phyloP scores from a whole-genome alignment of 2,797 vertebrate species.

The Parauchenoglanis punctatus region DNA sequence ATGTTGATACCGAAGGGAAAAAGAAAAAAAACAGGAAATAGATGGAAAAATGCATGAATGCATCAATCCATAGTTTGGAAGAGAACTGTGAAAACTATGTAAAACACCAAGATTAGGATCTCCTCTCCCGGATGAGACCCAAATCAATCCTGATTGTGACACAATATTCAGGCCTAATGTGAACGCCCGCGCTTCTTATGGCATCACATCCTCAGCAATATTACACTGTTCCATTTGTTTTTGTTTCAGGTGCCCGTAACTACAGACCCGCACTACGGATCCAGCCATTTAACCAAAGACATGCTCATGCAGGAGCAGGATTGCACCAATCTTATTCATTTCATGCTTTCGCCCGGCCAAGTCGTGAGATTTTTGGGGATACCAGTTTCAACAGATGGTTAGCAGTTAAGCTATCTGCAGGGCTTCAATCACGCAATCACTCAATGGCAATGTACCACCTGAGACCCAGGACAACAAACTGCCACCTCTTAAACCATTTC shows the following conservation, averaged over 20 bases:
- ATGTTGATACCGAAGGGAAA: not conserved
- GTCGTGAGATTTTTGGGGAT: not conserved
- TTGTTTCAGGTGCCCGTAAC: not conserved
- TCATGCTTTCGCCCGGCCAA: not conserved
- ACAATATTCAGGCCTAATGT: not conserved
- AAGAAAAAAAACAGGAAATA: not conserved
- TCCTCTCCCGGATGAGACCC: not conserved
- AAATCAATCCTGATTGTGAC: not conserved
- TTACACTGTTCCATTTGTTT: not conserved
- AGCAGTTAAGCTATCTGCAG: constrained; percentile 31
- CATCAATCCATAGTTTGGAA: not conserved
- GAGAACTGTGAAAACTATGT: no score
- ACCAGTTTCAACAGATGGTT: constrained; percentile 11
- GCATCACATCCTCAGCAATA: not conserved
- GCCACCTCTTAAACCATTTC: constrained; percentile 23
- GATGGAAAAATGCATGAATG: not conserved
- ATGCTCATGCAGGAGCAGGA: not conserved
- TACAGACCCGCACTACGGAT: not conserved
- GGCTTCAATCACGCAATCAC: constrained; percentile 32
- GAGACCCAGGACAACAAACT: constrained; percentile 28
- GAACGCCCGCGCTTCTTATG: not conserved
- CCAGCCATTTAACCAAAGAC: not conserved
- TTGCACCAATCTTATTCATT: not conserved
- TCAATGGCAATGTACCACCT: constrained; percentile 26
- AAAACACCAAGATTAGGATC: not conserved